Evolutionary conservation across 2,888 invertebrate genomes (phyloP).

Genomic region (Lycaena phlaeas): DNA sequence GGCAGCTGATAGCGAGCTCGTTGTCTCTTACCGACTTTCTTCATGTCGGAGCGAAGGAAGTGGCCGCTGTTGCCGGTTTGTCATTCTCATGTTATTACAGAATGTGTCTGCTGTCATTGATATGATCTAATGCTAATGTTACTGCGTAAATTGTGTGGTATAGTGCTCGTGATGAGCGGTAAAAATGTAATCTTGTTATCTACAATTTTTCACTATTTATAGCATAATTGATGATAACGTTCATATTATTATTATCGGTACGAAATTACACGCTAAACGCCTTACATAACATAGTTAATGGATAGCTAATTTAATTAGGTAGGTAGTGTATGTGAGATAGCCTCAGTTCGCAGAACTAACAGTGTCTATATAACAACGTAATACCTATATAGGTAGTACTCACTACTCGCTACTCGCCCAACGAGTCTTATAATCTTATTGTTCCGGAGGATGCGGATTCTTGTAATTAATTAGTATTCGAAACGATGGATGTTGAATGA

Average conservation of each 20-base stretch:
- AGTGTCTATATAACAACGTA: not conserved
- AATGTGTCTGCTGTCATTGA: not conserved
- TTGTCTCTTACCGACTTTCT: conserved; percentile 89
- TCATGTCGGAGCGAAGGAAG: conserved; percentile 78
- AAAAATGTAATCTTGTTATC: no score
- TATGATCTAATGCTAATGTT: not conserved
- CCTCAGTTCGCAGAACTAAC: not conserved
- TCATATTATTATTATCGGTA: not conserved
- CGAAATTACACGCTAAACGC: not conserved
- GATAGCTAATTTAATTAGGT: conserved; percentile 5
- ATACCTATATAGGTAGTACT: not conserved
- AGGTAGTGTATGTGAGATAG: not conserved
- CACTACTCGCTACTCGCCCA: no score
- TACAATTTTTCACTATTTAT: no score
- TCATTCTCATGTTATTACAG: conserved; percentile 24
- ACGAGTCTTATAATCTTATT: not conserved
- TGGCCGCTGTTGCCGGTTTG: conserved; percentile 68
- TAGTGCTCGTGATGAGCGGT: not conserved
- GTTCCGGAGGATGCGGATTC: not conserved
- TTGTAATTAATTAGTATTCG: not conserved
- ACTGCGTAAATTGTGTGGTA: not conserved
- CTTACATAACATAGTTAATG: not conserved
- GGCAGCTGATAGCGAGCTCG: conserved; percentile 90
- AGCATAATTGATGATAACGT: not conserved
- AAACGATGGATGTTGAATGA: no score